These are phyloP conservation scores for Psittacula echo DNA, from an alignment of 2,797 vertebrate species.

Conservation along the genomic window DNA sequence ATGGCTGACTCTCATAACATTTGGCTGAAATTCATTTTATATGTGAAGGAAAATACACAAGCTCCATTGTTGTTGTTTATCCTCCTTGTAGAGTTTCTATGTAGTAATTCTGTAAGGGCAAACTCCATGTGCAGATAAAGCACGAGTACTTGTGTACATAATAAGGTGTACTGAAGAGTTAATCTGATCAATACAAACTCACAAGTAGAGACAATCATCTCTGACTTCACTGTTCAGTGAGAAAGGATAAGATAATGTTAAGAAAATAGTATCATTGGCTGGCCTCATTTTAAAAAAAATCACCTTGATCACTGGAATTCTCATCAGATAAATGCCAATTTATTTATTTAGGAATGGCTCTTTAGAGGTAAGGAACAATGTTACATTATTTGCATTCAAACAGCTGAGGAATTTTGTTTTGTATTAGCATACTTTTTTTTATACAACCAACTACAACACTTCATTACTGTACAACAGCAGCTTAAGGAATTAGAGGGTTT, in stretches of 20 bases:
- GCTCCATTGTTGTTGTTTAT: not conserved
- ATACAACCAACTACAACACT: not conserved
- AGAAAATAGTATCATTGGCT: not conserved
- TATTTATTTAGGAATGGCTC: constrained; percentile 1
- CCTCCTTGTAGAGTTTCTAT: not conserved
- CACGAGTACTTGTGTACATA: not conserved
- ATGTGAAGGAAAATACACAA: not conserved
- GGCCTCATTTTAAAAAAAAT: not conserved
- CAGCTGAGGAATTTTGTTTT: not conserved
- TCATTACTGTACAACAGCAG: not conserved
- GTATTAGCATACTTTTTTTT: not conserved
- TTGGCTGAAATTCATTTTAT: not conserved
- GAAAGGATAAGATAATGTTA: constrained; percentile 3
- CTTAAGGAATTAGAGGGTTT: not conserved
- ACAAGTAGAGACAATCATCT: constrained; percentile 24
- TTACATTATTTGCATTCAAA: not conserved
- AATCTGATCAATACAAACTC: constrained; percentile 41
- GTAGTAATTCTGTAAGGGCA: not conserved
- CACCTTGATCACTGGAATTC: not conserved
- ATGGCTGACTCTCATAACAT: not conserved
- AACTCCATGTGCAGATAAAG: not conserved
- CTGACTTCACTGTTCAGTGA: not conserved
- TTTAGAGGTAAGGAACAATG: not conserved
- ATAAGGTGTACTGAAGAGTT: not conserved
- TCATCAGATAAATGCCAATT: constrained; percentile 13